A percentile compares a stretch with the other conserved stretches of the same genome.
Conservation (phyloP, 2,888 invertebrate species). For the Cordilura impudica region DNA sequence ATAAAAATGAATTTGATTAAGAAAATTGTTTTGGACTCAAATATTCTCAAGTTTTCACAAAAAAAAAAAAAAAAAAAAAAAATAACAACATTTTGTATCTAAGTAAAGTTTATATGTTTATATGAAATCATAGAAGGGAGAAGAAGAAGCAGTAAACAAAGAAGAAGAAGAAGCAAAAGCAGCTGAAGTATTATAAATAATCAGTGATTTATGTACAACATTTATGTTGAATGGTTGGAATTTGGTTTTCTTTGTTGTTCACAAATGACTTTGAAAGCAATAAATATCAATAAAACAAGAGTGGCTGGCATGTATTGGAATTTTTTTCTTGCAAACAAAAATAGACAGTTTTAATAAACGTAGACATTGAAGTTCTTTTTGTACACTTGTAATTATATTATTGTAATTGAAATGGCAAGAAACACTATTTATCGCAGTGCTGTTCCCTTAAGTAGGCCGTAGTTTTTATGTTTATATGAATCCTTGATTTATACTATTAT, state of each 20-base stretch:
- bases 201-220: constrained; percentile 51
- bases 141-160: not conserved
- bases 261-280: constrained; percentile 34
- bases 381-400: no score
- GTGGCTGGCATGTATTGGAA: constrained; percentile 51
- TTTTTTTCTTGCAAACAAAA: constrained; percentile 17
- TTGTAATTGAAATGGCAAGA: no score
- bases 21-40: not conserved
- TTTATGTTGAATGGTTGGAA: constrained; percentile 29
- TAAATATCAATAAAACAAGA: constrained; percentile 59
- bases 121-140: not conserved
- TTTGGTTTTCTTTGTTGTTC: constrained; percentile 24
- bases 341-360: no score
- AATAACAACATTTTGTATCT: not conserved
- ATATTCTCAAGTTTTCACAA: constrained; percentile 13
- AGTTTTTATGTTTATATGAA: no score
- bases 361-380: no score
- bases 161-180: not conserved
- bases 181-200: constrained; percentile 38
- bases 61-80: not conserved
- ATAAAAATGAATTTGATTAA: constrained; percentile 8
- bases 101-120: not conserved
- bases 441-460: no score
- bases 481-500: no score
- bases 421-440: no score